Percentiles rank a stretch among this genome's conserved stretches.
Conservation (phyloP, 2,797 vertebrate species). For the Sebastes cheni region DNA sequence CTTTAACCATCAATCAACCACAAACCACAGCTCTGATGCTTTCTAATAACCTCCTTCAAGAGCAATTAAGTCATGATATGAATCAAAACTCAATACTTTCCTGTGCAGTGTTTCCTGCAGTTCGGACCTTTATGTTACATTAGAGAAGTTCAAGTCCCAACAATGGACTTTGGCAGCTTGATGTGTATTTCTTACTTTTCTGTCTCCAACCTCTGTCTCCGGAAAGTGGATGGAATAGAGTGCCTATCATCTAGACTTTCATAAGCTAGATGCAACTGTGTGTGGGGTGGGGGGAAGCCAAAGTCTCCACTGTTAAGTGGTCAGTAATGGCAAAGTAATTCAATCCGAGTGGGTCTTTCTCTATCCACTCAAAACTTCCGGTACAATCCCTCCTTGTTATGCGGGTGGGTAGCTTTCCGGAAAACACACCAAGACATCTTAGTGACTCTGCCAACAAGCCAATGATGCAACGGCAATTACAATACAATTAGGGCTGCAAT, state of each 20-base stretch:
- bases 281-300: constrained; percentile 16
- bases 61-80: constrained; percentile 26
- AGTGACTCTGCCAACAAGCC: constrained; percentile 60
- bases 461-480: constrained; percentile 64
- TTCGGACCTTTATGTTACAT: constrained; percentile 48
- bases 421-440: constrained; percentile 64
- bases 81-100: constrained; percentile 22
- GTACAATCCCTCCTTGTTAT: constrained; percentile 67
- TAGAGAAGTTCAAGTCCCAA: constrained; percentile 41
- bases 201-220: constrained; percentile 62
- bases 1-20: constrained; percentile 20
- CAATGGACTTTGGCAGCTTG: constrained; percentile 25
- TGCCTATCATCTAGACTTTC: constrained; percentile 69
- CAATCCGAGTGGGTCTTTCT: constrained; percentile 73
- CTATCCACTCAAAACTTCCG: constrained; percentile 78
- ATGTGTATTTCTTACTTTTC: constrained; percentile 55
- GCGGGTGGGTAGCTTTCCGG: constrained; percentile 66
- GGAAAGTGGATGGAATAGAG: constrained; percentile 64
- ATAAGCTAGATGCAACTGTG: constrained; percentile 56
- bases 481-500: constrained; percentile 49
- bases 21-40: constrained; percentile 3
- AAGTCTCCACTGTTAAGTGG: constrained; percentile 75
- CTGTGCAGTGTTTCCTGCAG: constrained; percentile 27
- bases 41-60: constrained; percentile 25
- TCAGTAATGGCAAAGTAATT: constrained; percentile 81